phyloP scores from a whole-genome alignment of 1,140 invertebrate genomes.

The Drosophila micromelanica region DNA sequence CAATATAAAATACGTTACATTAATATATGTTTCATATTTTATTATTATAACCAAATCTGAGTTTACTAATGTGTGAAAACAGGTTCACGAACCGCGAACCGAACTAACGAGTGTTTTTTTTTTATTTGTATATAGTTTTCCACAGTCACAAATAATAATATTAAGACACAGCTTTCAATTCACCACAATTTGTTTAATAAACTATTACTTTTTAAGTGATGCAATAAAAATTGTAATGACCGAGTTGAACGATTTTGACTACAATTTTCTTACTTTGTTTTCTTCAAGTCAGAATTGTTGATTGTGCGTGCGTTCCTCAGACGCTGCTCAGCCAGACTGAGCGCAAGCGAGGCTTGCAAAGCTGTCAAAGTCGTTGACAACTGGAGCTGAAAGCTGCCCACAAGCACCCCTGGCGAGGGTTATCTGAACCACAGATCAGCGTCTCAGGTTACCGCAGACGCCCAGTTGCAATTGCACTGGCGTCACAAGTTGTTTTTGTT shows the following conservation, averaged over 20 bases:
- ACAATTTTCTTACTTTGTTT: conserved; percentile 2
- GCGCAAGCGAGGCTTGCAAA: conserved; percentile 4
- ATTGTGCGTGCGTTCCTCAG: conserved; percentile 3
- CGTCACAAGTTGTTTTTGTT: conserved; percentile 62
- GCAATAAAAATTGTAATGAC: background rate
- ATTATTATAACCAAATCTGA: too few species aligned
- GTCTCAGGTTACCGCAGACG: conserved; percentile 55
- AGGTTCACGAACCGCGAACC: too few species aligned
- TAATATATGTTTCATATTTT: too few species aligned
- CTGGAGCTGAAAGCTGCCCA: conserved; percentile 26
- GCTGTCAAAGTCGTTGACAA: conserved; percentile 54
- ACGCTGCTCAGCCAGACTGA: conserved; percentile 36
- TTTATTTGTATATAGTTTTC: too few species aligned
- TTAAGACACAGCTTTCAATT: background rate
- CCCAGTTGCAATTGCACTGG: conserved; percentile 46
- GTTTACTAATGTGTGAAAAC: too few species aligned
- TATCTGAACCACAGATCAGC: conserved; percentile 60
- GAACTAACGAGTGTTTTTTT: too few species aligned
- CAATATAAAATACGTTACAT: too few species aligned
- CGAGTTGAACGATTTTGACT: background rate
- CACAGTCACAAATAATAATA: too few species aligned
- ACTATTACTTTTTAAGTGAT: background rate
- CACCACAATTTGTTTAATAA: background rate
- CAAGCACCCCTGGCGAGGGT: conserved; percentile 38
- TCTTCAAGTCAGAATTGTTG: background rate